Conservation (phyloP, 2,113 vertebrate genomes). For the Oreotragus oreotragus region DNA sequence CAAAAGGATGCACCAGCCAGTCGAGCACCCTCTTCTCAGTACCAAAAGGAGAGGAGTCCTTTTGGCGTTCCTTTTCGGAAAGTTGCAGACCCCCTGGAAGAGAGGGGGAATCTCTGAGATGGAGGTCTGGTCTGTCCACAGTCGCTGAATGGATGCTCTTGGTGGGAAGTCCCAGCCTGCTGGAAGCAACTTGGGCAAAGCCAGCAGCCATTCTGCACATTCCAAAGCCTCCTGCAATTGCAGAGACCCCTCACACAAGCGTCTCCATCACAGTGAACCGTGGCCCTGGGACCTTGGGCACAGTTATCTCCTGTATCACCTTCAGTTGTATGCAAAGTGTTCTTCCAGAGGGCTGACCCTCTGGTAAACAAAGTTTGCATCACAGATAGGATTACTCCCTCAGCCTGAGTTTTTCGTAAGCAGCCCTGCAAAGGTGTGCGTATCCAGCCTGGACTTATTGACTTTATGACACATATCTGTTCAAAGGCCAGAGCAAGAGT, state of each 20-base stretch:
- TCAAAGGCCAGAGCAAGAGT: not conserved
- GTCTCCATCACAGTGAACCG: conserved; percentile 31
- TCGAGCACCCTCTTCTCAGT: not conserved
- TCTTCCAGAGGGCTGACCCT: not conserved
- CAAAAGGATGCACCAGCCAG: not conserved
- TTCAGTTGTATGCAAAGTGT: not conserved
- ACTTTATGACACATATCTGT: not conserved
- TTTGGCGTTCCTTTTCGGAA: not conserved
- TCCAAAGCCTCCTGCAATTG: not conserved
- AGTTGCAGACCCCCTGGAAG: not conserved
- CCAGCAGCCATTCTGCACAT: not conserved
- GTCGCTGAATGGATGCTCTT: not conserved
- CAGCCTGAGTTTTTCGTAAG: not conserved
- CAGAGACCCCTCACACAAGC: not conserved
- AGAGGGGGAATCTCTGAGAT: not conserved
- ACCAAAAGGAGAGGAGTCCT: not conserved
- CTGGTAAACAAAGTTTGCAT: conserved; percentile 61
- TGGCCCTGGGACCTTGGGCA: not conserved
- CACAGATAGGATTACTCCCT: not conserved
- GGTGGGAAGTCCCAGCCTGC: not conserved
- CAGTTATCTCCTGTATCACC: not conserved
- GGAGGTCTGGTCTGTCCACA: not conserved
- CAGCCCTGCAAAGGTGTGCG: not conserved
- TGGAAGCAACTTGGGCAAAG: not conserved
- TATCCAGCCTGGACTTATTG: not conserved